Evolutionary conservation across 2,113 vertebrate species (phyloP).

Genomic region (Aldabrachelys gigantea): DNA sequence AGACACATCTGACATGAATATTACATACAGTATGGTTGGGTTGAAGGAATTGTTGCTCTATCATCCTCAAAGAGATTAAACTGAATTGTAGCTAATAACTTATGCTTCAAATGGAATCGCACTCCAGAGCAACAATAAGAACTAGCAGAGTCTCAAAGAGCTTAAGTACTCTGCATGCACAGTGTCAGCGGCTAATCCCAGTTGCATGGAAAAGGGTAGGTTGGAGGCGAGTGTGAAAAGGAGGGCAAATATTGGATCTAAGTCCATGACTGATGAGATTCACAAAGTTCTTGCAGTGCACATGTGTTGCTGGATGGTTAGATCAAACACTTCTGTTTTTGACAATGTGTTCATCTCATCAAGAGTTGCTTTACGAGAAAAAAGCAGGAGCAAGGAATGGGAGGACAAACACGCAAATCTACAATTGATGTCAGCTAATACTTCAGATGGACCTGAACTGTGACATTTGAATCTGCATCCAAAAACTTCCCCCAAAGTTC

Average conservation of each 20-base stretch:
- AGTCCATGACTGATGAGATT: conserved; percentile 7
- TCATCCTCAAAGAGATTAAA: neutral
- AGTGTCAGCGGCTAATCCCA: neutral
- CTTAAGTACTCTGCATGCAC: neutral
- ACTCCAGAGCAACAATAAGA: neutral
- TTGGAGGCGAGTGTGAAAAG: neutral
- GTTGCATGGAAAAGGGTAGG: neutral
- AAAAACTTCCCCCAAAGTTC: neutral
- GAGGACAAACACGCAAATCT: neutral
- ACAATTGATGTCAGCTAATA: neutral
- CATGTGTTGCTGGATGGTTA: neutral
- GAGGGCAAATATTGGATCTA: neutral
- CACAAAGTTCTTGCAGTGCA: neutral
- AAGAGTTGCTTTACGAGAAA: neutral
- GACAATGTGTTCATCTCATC: conserved; percentile 25
- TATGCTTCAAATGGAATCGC: neutral
- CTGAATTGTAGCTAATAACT: neutral
- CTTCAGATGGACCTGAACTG: neutral
- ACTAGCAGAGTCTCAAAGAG: neutral
- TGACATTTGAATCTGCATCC: neutral
- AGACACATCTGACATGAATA: neutral
- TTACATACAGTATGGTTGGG: neutral
- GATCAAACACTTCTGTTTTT: neutral
- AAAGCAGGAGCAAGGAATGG: neutral
- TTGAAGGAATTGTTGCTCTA: conserved; percentile 9